A percentile compares a stretch with the other conserved stretches of the same genome.
Conservation (phyloP, 2,113 vertebrate species). For the Takifugu flavidus region DNA sequence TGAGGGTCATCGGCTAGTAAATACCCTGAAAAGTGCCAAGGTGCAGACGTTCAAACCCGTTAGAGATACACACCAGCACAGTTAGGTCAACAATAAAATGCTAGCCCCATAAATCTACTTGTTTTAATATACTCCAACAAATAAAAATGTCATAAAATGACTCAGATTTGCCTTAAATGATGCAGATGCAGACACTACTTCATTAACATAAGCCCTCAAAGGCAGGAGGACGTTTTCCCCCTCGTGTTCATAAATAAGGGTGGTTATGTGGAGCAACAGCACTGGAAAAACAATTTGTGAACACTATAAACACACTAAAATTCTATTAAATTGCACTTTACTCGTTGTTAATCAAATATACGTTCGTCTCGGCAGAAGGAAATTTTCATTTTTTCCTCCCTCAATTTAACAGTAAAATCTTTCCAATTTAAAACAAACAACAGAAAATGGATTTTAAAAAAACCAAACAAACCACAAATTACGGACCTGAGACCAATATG, state of each 20-base stretch:
- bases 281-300: slow-evolving; percentile 28
- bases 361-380: neutral
- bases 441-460: neutral
- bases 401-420: no score
- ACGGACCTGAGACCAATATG: slow-evolving; percentile 94
- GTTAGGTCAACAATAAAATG: neutral
- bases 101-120: neutral
- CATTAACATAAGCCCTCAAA: slow-evolving; percentile 17
- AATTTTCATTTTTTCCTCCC: neutral
- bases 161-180: slow-evolving; percentile 10
- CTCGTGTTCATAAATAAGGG: slow-evolving; percentile 10
- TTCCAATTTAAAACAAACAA: neutral
- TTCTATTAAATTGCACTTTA: neutral
- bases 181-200: slow-evolving; percentile 13
- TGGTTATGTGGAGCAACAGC: slow-evolving; percentile 6
- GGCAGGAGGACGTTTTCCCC: slow-evolving; percentile 11
- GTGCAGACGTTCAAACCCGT: no score
- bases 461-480: neutral
- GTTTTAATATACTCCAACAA: neutral
- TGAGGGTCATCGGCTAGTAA: slow-evolving; percentile 98
- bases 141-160: neutral
- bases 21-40: slow-evolving; percentile 80
- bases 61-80: no score
- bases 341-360: neutral
- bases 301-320: slow-evolving; percentile 18